These are phyloP conservation scores for Poeciliopsis presidionis DNA, from an alignment of 2,797 vertebrate genomes.

Conservation along the genomic window DNA sequence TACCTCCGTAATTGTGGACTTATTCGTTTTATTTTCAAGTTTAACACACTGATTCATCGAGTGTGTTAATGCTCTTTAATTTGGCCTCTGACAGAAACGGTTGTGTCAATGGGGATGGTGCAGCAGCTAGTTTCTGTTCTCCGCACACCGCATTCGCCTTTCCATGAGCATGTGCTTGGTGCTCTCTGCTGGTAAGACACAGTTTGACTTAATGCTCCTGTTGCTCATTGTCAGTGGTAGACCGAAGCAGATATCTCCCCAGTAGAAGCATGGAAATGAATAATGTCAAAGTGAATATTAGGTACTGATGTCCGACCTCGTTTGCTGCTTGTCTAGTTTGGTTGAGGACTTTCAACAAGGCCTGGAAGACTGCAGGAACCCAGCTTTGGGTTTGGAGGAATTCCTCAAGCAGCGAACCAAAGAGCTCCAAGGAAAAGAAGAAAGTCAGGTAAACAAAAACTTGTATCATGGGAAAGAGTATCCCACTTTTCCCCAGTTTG, in stretches of 20 bases:
- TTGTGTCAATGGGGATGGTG: conserved; percentile 92
- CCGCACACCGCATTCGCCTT: conserved; percentile 83
- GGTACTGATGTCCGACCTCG: neutral
- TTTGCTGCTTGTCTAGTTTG: conserved; percentile 75
- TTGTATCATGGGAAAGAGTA: neutral
- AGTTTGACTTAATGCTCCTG: neutral
- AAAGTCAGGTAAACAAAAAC: conserved; percentile 82
- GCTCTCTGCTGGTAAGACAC: conserved; percentile 87
- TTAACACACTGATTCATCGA: no score
- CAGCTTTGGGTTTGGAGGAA: conserved; percentile 84
- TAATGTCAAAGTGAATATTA: neutral
- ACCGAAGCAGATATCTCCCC: neutral
- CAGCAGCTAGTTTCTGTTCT: conserved; percentile 90
- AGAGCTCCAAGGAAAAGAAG: conserved; percentile 84
- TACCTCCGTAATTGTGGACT: neutral
- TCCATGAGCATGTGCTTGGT: conserved; percentile 90
- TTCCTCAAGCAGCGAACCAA: conserved; percentile 81
- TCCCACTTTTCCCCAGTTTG: neutral
- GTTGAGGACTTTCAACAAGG: conserved; percentile 84
- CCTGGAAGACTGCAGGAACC: conserved; percentile 80
- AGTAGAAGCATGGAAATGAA: neutral
- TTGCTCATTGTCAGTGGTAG: neutral
- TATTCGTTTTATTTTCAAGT: neutral
- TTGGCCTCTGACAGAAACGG: conserved; percentile 72
- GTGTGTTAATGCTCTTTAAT: neutral